Evolutionary conservation across 2,888 invertebrate species (phyloP).

Genomic region (Lasius fuliginosus): DNA sequence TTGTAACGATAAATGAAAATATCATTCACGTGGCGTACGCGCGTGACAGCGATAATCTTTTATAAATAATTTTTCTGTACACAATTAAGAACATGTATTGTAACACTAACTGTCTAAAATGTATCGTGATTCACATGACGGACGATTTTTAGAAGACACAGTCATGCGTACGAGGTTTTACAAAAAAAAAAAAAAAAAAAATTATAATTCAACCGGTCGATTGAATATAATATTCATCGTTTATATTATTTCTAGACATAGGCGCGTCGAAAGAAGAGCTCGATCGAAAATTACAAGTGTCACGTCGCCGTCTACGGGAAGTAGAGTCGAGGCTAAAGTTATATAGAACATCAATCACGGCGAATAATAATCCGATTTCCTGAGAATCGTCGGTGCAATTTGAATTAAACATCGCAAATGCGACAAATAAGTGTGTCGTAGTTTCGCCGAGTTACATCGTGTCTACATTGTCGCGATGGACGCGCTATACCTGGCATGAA

Average conservation of each 20-base stretch:
- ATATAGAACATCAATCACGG: constrained; percentile 47
- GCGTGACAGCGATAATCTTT: constrained; percentile 18
- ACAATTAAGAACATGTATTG: not conserved
- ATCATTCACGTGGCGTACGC: constrained; percentile 13
- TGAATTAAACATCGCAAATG: constrained; percentile 55
- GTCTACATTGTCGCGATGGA: constrained; percentile 17
- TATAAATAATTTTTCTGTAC: not conserved
- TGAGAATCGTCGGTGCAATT: constrained; percentile 23
- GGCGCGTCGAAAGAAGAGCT: constrained; percentile 36
- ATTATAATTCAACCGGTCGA: no score
- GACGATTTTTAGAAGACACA: not conserved
- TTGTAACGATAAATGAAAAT: constrained; percentile 5
- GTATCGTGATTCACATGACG: not conserved
- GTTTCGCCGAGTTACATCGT: constrained; percentile 47
- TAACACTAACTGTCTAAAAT: not conserved
- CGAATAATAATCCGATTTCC: constrained; percentile 43
- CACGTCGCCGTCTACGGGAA: constrained; percentile 35
- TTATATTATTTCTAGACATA: constrained; percentile 13
- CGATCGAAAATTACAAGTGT: constrained; percentile 48
- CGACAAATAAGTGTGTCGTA: constrained; percentile 57
- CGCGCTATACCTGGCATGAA: constrained; percentile 51
- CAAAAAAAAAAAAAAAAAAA: not conserved
- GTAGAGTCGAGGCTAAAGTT: constrained; percentile 51
- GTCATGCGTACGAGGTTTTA: not conserved
- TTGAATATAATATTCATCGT: not conserved